A percentile compares a stretch with the other conserved stretches of the same genome.
These are phyloP conservation scores for Leptodirus hochenwartii DNA, from an alignment of 2,888 invertebrate genomes.

Conservation along the genomic window DNA sequence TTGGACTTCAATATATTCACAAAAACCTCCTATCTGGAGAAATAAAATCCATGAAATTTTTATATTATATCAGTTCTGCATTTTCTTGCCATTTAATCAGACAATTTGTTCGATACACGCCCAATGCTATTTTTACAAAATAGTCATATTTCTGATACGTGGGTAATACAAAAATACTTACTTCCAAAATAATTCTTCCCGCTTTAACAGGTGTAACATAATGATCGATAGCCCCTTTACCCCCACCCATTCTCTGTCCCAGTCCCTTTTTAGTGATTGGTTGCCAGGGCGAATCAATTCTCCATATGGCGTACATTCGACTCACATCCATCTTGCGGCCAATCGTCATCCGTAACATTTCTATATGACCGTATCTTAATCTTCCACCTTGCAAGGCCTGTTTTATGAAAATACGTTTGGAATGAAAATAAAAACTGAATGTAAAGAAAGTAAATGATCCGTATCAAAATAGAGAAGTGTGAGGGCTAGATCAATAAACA, in stretches of 20 bases:
- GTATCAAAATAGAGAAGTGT: not conserved
- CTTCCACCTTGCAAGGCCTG: slow-evolving; percentile 75
- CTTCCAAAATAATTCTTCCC: slow-evolving; percentile 28
- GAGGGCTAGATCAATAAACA: slow-evolving; percentile 3
- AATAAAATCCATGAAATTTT: slow-evolving; percentile 48
- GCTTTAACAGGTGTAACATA: slow-evolving; percentile 87
- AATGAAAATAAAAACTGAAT: not conserved
- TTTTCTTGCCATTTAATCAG: too few species aligned
- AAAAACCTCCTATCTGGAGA: slow-evolving; percentile 80
- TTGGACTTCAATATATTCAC: slow-evolving; percentile 66
- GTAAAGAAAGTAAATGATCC: slow-evolving; percentile 1
- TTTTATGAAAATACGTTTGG: slow-evolving; percentile 10
- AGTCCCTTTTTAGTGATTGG: slow-evolving; percentile 78
- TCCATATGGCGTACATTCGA: slow-evolving; percentile 87
- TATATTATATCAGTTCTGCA: not conserved
- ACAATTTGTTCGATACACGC: too few species aligned
- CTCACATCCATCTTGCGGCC: slow-evolving; percentile 60
- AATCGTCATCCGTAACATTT: slow-evolving; percentile 66
- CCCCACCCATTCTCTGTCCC: slow-evolving; percentile 89
- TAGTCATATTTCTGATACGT: too few species aligned
- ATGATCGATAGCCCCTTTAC: slow-evolving; percentile 87
- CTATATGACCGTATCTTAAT: slow-evolving; percentile 63
- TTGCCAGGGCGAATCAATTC: slow-evolving; percentile 92
- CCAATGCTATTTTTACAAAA: too few species aligned
- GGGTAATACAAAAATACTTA: too few species aligned